Base-by-base conservation (phyloP, 2,113 vertebrate genomes). In the Colistium nudipinnis region DNA sequence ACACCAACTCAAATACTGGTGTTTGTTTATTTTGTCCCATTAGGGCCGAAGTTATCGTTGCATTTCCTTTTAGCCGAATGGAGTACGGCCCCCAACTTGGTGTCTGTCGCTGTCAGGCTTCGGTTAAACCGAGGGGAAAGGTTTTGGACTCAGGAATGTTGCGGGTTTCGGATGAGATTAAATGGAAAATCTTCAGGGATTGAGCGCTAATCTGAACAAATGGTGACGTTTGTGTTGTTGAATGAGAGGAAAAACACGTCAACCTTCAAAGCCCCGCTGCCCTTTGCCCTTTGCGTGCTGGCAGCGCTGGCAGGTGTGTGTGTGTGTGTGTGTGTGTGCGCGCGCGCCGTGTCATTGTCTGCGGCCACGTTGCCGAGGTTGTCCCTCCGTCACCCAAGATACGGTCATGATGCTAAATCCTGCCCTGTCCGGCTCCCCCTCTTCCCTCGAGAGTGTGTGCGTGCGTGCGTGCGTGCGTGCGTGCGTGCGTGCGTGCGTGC, bases 361-460 rank as follows among this genome's bases (percentile, higher is more conserved):
- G 3, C 17, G 30, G 14, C 61, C 2, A 22, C 7, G 52, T 62
- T n/a, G 59, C 74, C 56, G 56, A 82, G 72, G 55, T 83, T 81
- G 86, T 86, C 84, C 80, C 72, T 61, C 70, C 70, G 80, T 85
- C 78, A 72, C 74, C 57, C 47, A 16, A 86, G 84, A 85, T 66
- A 62, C 74, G 43, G 5, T 84, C 68, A 74, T 86, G 81, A 83
- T 74, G 73, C 81, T 76, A 61, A 86, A 83, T 76, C 72, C 77
- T 70, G 68, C 52, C 35, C 69, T 17, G 59, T 47, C 71, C 59
- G 52, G 38, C 57, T 74, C 68, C 54, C 80, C 52, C 19, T 62
- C 47, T 60, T 6, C 71, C 64, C 70, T 73, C 45, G 8, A 45
- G 67, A 41, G 65, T 62, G 66, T 67, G 78, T 63, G 68, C n/a